Evolutionary conservation across 2,888 invertebrate species (phyloP), one percentile per base, ranked within the genome.

Genomic region (Graphium colonna): DNA sequence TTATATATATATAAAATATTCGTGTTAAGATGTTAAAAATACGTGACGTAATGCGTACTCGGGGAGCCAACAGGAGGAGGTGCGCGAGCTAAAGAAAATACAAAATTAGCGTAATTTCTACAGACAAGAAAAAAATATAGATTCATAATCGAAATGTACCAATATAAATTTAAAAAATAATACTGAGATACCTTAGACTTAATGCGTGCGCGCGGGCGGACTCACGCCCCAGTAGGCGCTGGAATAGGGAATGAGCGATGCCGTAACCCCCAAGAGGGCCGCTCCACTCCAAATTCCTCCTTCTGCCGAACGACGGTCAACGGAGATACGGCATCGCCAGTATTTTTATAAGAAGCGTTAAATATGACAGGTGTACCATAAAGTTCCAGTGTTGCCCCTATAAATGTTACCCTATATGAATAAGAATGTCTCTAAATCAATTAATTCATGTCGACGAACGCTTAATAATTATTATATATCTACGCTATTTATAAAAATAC

Each of bases 121-220:
- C 87, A 75, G 78, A 88, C 74, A 86, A 82, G 82, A 87, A 12
- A 12, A 33, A 36, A 12, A 33, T 33, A 91, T 92, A 91, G 90
- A 85, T 82, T 88, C 89, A 90, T 91, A 92, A 92, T 92, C 91
- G 91, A 93, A 93, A 93, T 90, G 93, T 93, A 93, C 94, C 93
- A 93, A 93, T 87, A 89, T 90, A 89, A 87, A 85, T 85, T 79
- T 82, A 78, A 79, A 36, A 12, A 81, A 80, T 69, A 58, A 79
- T 76, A 77, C 70, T 73, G 73, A 76, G 77, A 83, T 84, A 87
- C 83, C 77, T 83, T 86, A 88, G 86, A 82, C 86, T 64, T 76
- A 80, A 78, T 66, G 73, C 69, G 75, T 73, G 77, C 75, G 79
- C 76, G 78, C 74, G 77, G 73, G 75, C 73, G 73, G 69, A 68